Evolutionary conservation across 2,113 vertebrate species (phyloP), one percentile per base, ranked within the genome.

Genomic region (Sphaerodactylus townsendi): DNA sequence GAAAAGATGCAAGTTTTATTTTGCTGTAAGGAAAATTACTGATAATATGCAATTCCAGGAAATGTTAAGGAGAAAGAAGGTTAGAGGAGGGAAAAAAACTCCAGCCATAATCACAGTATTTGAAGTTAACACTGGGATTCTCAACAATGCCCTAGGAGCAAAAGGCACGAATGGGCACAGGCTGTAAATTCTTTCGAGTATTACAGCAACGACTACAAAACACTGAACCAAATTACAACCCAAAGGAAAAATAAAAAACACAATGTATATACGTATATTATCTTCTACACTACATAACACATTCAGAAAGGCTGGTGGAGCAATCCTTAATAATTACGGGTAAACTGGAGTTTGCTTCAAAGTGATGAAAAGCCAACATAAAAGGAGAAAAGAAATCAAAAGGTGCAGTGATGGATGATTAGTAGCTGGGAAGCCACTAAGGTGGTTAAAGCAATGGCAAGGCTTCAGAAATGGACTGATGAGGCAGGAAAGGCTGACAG

Each of bases 401-500:
- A 85, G 82, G 82, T 91, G 90, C 88, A 90, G 76, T 74, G 89
- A 93, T 84, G 82, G 88, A 89, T 93, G 92, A 92, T 86, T 85
- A 92, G 84, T 33, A 94, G 89, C 85, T 92, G 85, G 90, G 83
- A 92, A 92, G 91, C 88, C 94, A 95, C 91, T 89, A 87, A 93
- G 91, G 93, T 44, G 39, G 62, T 82, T 79, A 92, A 4, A 91
- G 89, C 90, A 93, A 95, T 78, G 87, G 90, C 77, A 94, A 93
- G 93, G 96, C 95, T 95, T 96, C 95, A 95, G 93, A 95, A 95
- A 95, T 19, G 90, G 93, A 92, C 92, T 90, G 92, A 96, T 92
- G 95, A 96, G 90, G 95, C 96, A 96, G 92, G 95, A 94, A 95
- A 97, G 97, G 96, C 96, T 96, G 97, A 97, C 97, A 98, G 97